phyloP scores from a whole-genome alignment of 2,888 invertebrate species.

The Drosophila incognita region DNA sequence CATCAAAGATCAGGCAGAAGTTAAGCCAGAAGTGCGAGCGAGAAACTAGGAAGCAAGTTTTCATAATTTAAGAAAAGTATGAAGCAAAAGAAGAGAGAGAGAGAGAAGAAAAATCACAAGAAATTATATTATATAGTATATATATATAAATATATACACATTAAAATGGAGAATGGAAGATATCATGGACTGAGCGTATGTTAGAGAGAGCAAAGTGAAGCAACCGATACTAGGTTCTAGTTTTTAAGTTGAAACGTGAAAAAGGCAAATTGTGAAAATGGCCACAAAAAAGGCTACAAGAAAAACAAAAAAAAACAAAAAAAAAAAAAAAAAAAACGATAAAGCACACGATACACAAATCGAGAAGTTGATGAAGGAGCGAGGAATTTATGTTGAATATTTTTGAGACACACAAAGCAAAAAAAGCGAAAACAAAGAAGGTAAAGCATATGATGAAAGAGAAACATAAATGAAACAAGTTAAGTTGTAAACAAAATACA shows the following conservation, averaged over 20 bases:
- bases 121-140: conserved; percentile 50
- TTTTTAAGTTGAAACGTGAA: conserved; percentile 61
- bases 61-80: conserved; percentile 54
- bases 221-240: conserved; percentile 73
- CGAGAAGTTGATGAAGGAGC: conserved; percentile 3
- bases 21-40: conserved; percentile 16
- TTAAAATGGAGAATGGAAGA: conserved; percentile 59
- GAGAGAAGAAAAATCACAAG: conserved; percentile 16
- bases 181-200: conserved; percentile 83
- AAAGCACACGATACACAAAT: conserved; percentile 60
- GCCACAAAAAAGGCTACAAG: conserved; percentile 52
- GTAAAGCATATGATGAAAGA: conserved; percentile 27
- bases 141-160: conserved; percentile 27
- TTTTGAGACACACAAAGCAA: conserved; percentile 53
- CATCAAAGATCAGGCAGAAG: conserved; percentile 50
- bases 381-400: conserved; percentile 64
- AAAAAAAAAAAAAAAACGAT: not conserved
- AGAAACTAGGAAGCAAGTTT: conserved; percentile 57
- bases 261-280: conserved; percentile 61
- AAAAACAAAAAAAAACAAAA: not conserved
- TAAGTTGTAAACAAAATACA: conserved; percentile 73
- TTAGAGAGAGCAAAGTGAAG: conserved; percentile 63
- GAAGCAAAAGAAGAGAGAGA: not conserved
- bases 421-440: conserved; percentile 8
- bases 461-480: conserved; percentile 45